Evolutionary conservation across 2,888 invertebrate species (phyloP).

Genomic region (Eupithecia pulchellata): DNA sequence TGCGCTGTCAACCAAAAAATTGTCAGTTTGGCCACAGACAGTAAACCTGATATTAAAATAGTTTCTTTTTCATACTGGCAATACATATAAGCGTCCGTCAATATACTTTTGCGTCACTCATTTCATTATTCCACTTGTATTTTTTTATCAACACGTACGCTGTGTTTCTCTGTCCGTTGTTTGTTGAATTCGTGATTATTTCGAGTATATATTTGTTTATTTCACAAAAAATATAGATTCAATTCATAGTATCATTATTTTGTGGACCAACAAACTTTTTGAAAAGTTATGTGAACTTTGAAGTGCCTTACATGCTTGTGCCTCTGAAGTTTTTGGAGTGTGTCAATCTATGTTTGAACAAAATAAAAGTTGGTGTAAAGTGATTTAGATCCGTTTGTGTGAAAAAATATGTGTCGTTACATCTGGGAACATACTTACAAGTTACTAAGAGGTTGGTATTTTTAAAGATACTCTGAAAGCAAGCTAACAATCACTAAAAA

Average conservation of each 20-base stretch:
- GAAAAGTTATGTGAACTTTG: constrained; percentile 49
- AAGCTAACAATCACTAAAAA: not conserved
- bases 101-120: constrained; percentile 34
- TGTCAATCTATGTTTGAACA: constrained; percentile 38
- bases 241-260: not conserved
- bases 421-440: constrained; percentile 35
- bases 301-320: constrained; percentile 49
- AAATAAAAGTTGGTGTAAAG: constrained; percentile 39
- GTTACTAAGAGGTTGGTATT: constrained; percentile 37
- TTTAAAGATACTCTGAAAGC: not conserved
- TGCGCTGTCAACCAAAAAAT: too few relatives aligned
- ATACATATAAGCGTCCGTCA: constrained; percentile 3
- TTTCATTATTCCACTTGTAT: constrained; percentile 15
- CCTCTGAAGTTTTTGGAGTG: constrained; percentile 27
- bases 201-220: constrained; percentile 6
- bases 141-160: constrained; percentile 26
- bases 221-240: not conserved
- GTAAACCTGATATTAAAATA: too few relatives aligned
- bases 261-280: constrained; percentile 25
- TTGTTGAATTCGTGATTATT: constrained; percentile 17
- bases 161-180: constrained; percentile 18
- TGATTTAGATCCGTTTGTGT: constrained; percentile 30
- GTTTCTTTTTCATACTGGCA: constrained; percentile 5
- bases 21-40: too few relatives aligned
- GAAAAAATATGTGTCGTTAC: constrained; percentile 37